Conservation (phyloP, 2,888 invertebrate species). For the Mechanitis messenoides region DNA sequence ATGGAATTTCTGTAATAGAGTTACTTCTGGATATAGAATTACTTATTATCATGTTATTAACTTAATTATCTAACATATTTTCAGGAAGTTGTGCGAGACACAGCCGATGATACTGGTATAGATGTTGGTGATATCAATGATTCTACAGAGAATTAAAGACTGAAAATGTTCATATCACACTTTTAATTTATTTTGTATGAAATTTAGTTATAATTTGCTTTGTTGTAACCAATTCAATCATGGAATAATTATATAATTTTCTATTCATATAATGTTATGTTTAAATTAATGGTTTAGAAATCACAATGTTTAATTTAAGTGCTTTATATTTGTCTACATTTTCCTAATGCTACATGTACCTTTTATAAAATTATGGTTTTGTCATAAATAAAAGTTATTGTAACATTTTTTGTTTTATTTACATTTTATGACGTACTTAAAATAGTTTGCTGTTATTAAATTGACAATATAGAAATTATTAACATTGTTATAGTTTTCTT, state of each 20-base stretch:
- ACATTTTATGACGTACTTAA: background rate
- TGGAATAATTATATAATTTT: no score
- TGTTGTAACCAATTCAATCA: no score
- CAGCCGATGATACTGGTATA: constrained; percentile 34
- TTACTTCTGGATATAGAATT: no score
- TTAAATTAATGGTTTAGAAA: no score
- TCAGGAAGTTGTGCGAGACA: constrained; percentile 29
- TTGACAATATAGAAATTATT: no score
- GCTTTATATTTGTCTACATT: background rate
- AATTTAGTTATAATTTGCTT: no score
- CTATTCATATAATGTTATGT: no score
- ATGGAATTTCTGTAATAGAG: no score
- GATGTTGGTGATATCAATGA: constrained; percentile 27
- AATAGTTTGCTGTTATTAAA: background rate
- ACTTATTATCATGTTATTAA: background rate
- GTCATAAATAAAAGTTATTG: background rate
- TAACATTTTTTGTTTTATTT: background rate
- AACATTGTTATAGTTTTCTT: no score
- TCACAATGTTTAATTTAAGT: background rate
- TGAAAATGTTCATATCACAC: constrained; percentile 2
- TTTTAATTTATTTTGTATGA: no score
- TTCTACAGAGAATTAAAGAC: constrained; percentile 15
- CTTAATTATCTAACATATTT: constrained; percentile 7
- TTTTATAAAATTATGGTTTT: constrained; percentile 3
- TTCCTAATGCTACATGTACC: constrained; percentile 4